Base-by-base conservation (phyloP, 2,888 invertebrate species). In the Arge pagana region DNA sequence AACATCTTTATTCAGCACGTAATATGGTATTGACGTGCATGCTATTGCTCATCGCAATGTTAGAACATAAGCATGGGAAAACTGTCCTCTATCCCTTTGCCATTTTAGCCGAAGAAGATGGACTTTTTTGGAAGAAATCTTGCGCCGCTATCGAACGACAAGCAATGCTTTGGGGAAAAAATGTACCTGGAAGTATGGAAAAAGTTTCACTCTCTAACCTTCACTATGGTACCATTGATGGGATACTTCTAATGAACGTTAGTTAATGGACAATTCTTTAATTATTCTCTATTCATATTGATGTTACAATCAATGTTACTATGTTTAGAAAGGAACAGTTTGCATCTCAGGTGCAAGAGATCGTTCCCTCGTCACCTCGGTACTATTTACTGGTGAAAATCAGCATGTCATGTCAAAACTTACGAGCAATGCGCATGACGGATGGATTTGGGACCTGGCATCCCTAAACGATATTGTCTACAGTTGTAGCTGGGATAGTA, bases 371-470 rank as follows among this genome's bases (percentile, higher is more conserved):
- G 81, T 80, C 7, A 67, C 82, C 30, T 82, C 83, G 81, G 77
- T 78, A 61, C 72, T 83, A 8, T 62, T 71, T 21, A 75, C 77
- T 18, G 77, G 58, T 56, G 68, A 61, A 64, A 72, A 36, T 41
- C 57, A 58, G 36, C 43, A 39, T 6, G 51, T 50, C 7, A 52
- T 50, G 39, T 39, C 57, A 1, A 52, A 53, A 13, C 45, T 55
- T 28, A 72, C 70, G 33, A 69, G 74, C 43, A 77, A 79, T 63
- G 84, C 84, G 2, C 85, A 85, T 59, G 72, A 78, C 0, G 85
- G 85, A 33, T 85, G 85, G 85, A 82, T 85, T 7, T 85, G 85
- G 85, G 83, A 81, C 59, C 68, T 84, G 21, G 79, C 82, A 3
- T 74, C 81, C 15, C 70, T 76, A 55, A 76, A 81, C 15, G 66